These are phyloP conservation scores for Cosmia trapezina DNA, from an alignment of 2,888 invertebrate species.

Conservation along the genomic window DNA sequence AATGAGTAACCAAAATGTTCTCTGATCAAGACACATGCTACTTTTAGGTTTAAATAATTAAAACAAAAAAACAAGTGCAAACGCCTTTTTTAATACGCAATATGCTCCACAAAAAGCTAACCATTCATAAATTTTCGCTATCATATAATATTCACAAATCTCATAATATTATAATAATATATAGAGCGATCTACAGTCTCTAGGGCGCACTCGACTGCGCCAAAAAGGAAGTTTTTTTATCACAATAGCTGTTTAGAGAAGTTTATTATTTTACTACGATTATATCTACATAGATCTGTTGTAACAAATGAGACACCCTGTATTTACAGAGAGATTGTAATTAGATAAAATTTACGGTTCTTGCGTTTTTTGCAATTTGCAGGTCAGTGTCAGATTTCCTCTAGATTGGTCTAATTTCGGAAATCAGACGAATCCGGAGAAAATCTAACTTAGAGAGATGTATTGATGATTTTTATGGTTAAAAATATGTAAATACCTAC, in stretches of 20 bases:
- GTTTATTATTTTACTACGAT: conserved; percentile 58
- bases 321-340: conserved; percentile 13
- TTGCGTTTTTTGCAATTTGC: too few relatives aligned
- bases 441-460: too few relatives aligned
- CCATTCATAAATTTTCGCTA: conserved; percentile 85
- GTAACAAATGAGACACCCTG: conserved; percentile 43
- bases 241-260: conserved; percentile 76
- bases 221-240: conserved; percentile 77
- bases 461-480: too few relatives aligned
- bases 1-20: too few relatives aligned
- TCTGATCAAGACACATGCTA: too few relatives aligned
- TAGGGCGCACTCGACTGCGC: conserved; percentile 62
- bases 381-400: too few relatives aligned
- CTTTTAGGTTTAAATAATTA: conserved; percentile 65
- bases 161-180: conserved; percentile 64
- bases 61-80: conserved; percentile 81
- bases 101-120: conserved; percentile 90
- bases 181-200: conserved; percentile 65
- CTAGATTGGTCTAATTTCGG: too few relatives aligned
- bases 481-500: too few relatives aligned
- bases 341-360: too few relatives aligned
- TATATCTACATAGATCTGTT: conserved; percentile 47
- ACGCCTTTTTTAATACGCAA: conserved; percentile 87
- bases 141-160: conserved; percentile 84
- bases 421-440: too few relatives aligned